phyloP scores from a whole-genome alignment of 2,888 invertebrate genomes.

The Liodrosophila aerea region DNA sequence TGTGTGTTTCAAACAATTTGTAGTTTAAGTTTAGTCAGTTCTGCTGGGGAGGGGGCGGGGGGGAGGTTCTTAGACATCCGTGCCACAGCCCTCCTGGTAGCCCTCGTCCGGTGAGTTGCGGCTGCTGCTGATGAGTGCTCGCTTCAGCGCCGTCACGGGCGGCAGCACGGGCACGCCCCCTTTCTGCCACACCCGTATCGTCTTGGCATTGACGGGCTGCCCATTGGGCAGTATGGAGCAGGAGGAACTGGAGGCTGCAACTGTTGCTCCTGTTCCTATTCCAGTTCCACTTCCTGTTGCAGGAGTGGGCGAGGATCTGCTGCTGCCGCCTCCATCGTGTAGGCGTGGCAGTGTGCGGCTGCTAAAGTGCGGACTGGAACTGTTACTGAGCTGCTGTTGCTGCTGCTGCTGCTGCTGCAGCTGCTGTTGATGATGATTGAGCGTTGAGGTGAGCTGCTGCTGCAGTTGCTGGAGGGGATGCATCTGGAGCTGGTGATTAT shows the following conservation, averaged over 20 bases:
- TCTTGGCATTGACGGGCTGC: conserved; percentile 87
- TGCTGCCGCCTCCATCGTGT: conserved; percentile 59
- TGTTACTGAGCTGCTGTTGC: conserved; percentile 56
- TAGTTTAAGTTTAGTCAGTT: conserved; percentile 75
- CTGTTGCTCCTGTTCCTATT: no score
- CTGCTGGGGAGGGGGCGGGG: conserved; percentile 41
- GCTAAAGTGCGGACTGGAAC: conserved; percentile 72
- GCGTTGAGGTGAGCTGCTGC: conserved; percentile 75
- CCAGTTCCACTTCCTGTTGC: no score
- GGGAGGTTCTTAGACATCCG: conserved; percentile 88
- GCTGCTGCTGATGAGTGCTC: conserved; percentile 91
- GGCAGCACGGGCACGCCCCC: conserved; percentile 92
- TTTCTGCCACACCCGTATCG: conserved; percentile 93
- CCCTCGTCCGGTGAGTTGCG: conserved; percentile 95
- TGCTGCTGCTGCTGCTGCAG: conserved; percentile 54
- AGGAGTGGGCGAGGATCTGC: background rate
- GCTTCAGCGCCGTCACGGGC: conserved; percentile 92
- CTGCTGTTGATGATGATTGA: conserved; percentile 55
- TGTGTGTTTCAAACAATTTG: conserved; percentile 2
- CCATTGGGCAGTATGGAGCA: conserved; percentile 79
- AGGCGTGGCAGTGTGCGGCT: conserved; percentile 70
- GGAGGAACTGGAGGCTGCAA: conserved; percentile 55
- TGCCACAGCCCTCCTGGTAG: conserved; percentile 95
- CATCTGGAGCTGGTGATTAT: conserved; percentile 80
- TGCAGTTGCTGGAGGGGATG: conserved; percentile 83